Conservation (phyloP, 2,797 vertebrate genomes). For the Heliangelus exortis region DNA sequence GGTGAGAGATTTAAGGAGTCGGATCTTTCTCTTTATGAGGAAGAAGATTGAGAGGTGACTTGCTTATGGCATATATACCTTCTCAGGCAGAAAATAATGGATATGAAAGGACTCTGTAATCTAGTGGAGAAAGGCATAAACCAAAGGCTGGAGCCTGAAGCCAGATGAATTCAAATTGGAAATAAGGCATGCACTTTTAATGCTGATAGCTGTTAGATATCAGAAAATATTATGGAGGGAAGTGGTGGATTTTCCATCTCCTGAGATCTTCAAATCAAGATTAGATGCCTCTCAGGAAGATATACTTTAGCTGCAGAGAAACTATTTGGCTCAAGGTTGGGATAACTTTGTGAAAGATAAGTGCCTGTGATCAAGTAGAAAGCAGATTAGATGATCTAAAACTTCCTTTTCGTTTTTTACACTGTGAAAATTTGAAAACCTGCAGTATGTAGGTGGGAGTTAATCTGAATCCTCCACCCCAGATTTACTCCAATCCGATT, state of each 20-base stretch:
- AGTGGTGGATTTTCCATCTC: constrained; percentile 64
- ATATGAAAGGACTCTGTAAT: constrained; percentile 62
- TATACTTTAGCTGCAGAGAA: constrained; percentile 52
- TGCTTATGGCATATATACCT: constrained; percentile 54
- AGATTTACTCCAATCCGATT: constrained; percentile 31
- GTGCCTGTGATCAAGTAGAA: constrained; percentile 51
- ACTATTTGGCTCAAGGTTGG: constrained; percentile 47
- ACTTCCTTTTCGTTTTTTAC: constrained; percentile 22
- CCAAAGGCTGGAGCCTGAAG: constrained; percentile 60
- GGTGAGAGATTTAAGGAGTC: constrained; percentile 35
- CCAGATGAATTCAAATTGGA: constrained; percentile 69
- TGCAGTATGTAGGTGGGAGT: background rate
- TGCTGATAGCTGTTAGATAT: constrained; percentile 65
- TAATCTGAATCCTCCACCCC: constrained; percentile 31
- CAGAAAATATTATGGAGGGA: constrained; percentile 52
- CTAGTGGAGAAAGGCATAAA: constrained; percentile 62
- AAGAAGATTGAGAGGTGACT: constrained; percentile 56
- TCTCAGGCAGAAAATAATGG: constrained; percentile 61
- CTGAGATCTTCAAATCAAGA: constrained; percentile 67
- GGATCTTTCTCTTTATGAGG: constrained; percentile 51
- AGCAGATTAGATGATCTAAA: constrained; percentile 57
- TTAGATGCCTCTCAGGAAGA: constrained; percentile 53
- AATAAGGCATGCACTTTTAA: constrained; percentile 64
- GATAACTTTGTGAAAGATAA: constrained; percentile 51
- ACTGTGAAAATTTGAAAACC: constrained; percentile 24